Base-by-base conservation (phyloP, 2,113 vertebrate genomes). In the Picathartes gymnocephalus region DNA sequence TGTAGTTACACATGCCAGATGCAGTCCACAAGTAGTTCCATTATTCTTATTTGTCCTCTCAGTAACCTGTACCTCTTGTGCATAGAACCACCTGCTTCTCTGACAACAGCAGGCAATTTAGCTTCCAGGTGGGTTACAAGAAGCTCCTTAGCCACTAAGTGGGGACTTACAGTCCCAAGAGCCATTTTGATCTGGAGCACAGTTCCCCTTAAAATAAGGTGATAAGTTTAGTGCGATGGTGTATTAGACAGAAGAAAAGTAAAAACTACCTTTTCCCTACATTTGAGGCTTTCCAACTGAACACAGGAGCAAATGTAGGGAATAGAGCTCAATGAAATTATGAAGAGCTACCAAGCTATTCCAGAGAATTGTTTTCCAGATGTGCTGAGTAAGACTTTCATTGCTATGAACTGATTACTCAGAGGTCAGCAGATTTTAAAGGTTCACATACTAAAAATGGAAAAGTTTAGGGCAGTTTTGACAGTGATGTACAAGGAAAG, bases 21-120 rank as follows among this genome's bases (percentile, higher is more conserved):
- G 73, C 28, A 76, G 60, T 37, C 77, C 70, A 57, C 72, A 74
- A 82, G 66, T 61, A 80, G 50, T 48, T 71, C 81, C 30, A 50
- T 72, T 64, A 78, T 77, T 94, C 82, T 54, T 51, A 81, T 62
- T 31, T 93, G 88, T 74, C 89, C 90, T 89, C 66, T 91, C 48
- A 44, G 65, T 90, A 95, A 95, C 94, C 92, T 87, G 85, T 94
- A 76, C 42, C 39, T 68, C 84, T 47, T 58, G 53, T 70, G 50
- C 73, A 45, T 28, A 68, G 53, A 92, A 66, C 76, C 91, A 95
- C 74, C 95, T 95, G 76, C 73, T 77, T 74, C 73, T 86, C 68
- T 74, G 73, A 74, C 48, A 81, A 47, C 19, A 92, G 33, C 68
- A 81, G 53, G 40, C 73, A 83, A 89, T 94, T 91, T 58, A 94